These are phyloP conservation scores for Thalassoma bifasciatum DNA, from an alignment of 2,113 vertebrate genomes.

Conservation along the genomic window DNA sequence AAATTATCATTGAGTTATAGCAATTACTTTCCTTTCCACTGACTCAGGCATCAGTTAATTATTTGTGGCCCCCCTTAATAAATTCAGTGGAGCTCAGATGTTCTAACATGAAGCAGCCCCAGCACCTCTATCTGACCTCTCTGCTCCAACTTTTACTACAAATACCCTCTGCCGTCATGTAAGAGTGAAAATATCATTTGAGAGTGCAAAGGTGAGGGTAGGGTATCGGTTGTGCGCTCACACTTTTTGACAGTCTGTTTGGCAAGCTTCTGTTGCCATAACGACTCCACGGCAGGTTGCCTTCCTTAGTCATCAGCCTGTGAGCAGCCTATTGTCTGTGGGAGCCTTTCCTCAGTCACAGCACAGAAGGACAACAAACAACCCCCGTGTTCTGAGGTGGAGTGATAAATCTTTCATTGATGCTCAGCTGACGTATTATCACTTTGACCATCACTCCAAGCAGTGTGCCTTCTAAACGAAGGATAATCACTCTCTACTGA, in stretches of 20 bases:
- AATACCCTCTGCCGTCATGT: constrained; percentile 51
- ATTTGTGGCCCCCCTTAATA: not conserved
- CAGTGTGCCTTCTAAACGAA: not conserved
- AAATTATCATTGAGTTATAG: no score
- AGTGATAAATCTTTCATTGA: constrained; percentile 32
- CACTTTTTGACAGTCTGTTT: constrained; percentile 78
- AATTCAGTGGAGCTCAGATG: not conserved
- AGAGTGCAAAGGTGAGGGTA: constrained; percentile 19
- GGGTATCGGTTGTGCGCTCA: constrained; percentile 72
- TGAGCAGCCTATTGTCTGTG: constrained; percentile 69
- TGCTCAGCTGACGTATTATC: not conserved
- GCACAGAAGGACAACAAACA: constrained; percentile 56
- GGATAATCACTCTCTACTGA: no score
- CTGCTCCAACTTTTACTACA: constrained; percentile 52
- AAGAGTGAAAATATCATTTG: constrained; percentile 81
- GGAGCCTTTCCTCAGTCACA: constrained; percentile 66
- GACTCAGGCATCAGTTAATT: not conserved
- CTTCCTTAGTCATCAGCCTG: constrained; percentile 80
- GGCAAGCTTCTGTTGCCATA: constrained; percentile 81
- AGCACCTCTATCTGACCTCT: not conserved
- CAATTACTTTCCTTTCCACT: no score
- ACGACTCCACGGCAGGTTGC: constrained; percentile 76
- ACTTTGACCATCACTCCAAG: not conserved
- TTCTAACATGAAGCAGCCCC: not conserved
- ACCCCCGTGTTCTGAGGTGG: constrained; percentile 19